These are phyloP conservation scores for Eurystomus gularis DNA, from an alignment of 2,113 vertebrate species.

Conservation along the genomic window DNA sequence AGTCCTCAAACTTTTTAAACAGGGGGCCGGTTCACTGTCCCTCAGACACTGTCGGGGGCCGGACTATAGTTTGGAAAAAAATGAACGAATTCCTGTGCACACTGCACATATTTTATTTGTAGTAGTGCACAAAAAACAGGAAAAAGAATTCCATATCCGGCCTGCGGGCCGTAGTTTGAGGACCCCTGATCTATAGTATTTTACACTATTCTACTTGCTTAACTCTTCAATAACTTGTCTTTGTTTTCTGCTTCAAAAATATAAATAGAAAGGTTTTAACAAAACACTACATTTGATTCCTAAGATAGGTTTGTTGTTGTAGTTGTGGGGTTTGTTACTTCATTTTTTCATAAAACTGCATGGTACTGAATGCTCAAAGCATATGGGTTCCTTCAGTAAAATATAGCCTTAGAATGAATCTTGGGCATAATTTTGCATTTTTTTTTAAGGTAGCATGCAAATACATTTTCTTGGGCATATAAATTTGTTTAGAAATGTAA, in stretches of 20 bases:
- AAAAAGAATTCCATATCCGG: no score
- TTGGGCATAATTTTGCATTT: not conserved
- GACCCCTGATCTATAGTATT: no score
- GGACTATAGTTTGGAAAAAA: no score
- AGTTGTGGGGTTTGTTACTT: not conserved
- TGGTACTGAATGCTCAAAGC: not conserved
- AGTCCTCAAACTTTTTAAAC: no score
- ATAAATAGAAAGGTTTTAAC: not conserved
- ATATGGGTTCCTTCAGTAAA: not conserved
- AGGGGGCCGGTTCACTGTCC: no score
- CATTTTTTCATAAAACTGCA: not conserved
- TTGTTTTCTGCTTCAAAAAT: slow-evolving; percentile 8
- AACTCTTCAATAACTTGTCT: not conserved
- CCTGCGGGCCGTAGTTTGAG: no score
- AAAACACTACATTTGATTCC: not conserved
- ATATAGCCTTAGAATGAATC: not conserved
- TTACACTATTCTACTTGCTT: not conserved
- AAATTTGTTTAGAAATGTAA: not conserved
- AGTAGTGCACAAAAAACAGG: no score
- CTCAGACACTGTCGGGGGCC: no score
- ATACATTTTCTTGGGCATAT: not conserved
- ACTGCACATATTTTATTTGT: no score
- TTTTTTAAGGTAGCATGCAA: not conserved
- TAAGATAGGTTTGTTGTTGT: not conserved
- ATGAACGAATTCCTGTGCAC: no score